Conservation (phyloP, 2,888 invertebrate genomes). For the Doris montereyensis region DNA sequence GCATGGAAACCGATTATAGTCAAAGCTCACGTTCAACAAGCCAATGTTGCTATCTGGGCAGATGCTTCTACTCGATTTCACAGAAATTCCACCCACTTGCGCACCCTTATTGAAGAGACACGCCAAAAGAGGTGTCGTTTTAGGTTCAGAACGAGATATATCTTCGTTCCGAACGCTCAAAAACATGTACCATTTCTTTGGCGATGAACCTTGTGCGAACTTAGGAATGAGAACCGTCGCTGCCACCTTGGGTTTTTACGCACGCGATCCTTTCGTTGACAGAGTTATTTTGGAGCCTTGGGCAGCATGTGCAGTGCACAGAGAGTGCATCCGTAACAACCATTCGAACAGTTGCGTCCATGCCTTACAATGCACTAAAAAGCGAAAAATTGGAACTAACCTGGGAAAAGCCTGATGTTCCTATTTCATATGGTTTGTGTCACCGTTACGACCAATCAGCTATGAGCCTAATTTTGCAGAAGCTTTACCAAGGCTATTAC, state of each 20-base stretch:
- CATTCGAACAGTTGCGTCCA: too few relatives aligned
- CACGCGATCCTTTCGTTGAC: constrained; percentile 38
- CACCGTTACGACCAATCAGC: background rate
- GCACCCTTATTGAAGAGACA: background rate
- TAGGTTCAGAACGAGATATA: background rate
- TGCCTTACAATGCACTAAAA: too few relatives aligned
- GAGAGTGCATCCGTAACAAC: constrained; percentile 42
- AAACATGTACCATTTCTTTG: constrained; percentile 40
- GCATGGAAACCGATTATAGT: constrained; percentile 37
- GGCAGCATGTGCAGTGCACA: constrained; percentile 36
- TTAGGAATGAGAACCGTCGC: constrained; percentile 12
- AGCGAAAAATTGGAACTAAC: background rate
- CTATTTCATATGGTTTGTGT: background rate
- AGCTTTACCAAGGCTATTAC: too few relatives aligned
- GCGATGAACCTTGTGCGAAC: constrained; percentile 42
- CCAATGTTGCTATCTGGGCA: constrained; percentile 28
- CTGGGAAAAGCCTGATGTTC: background rate
- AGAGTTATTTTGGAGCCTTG: constrained; percentile 41
- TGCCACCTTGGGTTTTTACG: constrained; percentile 33
- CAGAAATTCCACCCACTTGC: background rate
- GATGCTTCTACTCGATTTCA: constrained; percentile 34
- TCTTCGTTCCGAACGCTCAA: background rate
- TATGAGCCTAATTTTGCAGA: background rate
- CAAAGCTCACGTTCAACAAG: constrained; percentile 15
- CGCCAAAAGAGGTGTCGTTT: constrained; percentile 5